A percentile compares a stretch with the other conserved stretches of the same genome.
Evolutionary conservation across 1,140 invertebrate species (phyloP).

Genomic region (Drosophila navojoa): DNA sequence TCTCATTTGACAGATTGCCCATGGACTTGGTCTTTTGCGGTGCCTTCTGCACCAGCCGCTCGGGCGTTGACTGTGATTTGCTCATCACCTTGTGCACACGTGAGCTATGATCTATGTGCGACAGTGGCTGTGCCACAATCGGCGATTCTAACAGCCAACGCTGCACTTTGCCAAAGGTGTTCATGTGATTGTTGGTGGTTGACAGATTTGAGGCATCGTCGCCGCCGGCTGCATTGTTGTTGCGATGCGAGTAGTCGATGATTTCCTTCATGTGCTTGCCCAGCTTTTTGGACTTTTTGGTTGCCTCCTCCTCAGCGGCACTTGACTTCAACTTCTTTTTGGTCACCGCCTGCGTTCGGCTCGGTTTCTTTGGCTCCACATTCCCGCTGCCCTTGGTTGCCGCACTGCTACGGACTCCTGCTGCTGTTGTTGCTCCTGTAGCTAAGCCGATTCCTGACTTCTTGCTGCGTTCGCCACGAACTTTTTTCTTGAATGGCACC

Average conservation of each 20-base stretch:
- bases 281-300: constrained; percentile 81
- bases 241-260: constrained; percentile 87
- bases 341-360: constrained; percentile 43
- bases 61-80: constrained; percentile 81
- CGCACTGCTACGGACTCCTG: constrained; percentile 19
- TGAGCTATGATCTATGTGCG: constrained; percentile 87
- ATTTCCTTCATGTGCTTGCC: constrained; percentile 88
- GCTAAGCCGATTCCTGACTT: constrained; percentile 41
- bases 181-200: constrained; percentile 87
- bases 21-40: constrained; percentile 82
- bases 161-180: constrained; percentile 92
- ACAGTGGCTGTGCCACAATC: constrained; percentile 76
- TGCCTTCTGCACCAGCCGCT: constrained; percentile 69
- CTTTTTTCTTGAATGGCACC: constrained; percentile 90
- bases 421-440: constrained; percentile 9
- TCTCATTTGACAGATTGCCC: constrained; percentile 85
- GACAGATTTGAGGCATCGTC: constrained; percentile 81
- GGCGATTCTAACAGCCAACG: constrained; percentile 92
- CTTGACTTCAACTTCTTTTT: constrained; percentile 68
- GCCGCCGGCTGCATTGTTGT: constrained; percentile 57
- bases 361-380: constrained; percentile 58
- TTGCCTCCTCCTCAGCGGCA: constrained; percentile 68
- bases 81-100: constrained; percentile 78
- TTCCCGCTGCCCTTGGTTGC: constrained; percentile 40
- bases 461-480: constrained; percentile 87